Evolutionary conservation across 2,113 vertebrate species (phyloP).

Genomic region (Vulpes vulpes): DNA sequence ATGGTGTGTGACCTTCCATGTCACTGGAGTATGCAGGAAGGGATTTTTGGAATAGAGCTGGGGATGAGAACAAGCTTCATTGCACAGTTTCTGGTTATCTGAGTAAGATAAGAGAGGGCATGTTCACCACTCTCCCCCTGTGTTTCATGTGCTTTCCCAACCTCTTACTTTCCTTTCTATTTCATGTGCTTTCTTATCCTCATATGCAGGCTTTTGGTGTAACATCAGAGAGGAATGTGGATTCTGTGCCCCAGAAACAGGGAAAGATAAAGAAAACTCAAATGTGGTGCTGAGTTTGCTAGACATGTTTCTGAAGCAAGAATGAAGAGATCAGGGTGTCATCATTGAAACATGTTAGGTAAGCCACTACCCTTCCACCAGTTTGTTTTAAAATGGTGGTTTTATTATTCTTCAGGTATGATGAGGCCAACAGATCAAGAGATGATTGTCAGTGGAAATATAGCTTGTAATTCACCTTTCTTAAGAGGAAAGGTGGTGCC

Average conservation of each 20-base stretch:
- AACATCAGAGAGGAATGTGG: neutral
- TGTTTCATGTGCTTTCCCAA: neutral
- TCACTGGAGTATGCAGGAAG: neutral
- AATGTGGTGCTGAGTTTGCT: neutral
- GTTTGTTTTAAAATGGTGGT: too few species aligned
- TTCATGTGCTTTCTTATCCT: neutral
- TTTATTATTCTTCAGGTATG: neutral
- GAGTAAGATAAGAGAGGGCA: neutral
- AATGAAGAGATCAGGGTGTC: neutral
- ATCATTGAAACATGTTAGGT: neutral
- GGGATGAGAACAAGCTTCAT: neutral
- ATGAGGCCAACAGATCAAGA: neutral
- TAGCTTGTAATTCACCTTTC: neutral
- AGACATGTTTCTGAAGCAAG: neutral
- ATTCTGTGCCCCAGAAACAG: neutral
- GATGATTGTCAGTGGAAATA: rapidly evolving
- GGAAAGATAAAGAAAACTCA: neutral
- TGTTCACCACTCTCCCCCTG: neutral
- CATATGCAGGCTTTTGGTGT: neutral
- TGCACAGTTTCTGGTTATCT: neutral
- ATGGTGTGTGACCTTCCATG: neutral
- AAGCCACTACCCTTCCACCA: neutral
- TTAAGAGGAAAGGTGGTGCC: neutral
- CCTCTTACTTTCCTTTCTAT: neutral
- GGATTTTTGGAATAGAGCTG: neutral